Evolutionary conservation across 2,888 invertebrate genomes (phyloP).

Genomic region (Drosophila kuntzei): DNA sequence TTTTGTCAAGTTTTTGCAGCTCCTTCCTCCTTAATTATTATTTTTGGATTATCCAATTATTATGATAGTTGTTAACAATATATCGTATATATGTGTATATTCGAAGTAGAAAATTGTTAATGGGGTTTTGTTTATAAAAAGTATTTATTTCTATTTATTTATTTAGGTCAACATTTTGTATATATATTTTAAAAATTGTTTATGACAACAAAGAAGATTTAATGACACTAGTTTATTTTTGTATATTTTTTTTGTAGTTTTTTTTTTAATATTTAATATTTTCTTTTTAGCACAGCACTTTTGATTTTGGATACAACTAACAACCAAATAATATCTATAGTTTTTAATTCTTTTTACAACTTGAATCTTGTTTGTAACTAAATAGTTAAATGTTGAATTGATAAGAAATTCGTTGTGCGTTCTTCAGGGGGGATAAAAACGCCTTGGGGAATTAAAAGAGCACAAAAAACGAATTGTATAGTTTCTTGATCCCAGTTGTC

Average conservation of each 20-base stretch:
- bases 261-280: slow-evolving; percentile 13
- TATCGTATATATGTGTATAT: slow-evolving; percentile 39
- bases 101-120: slow-evolving; percentile 61
- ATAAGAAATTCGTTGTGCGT: slow-evolving; percentile 72
- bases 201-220: slow-evolving; percentile 50
- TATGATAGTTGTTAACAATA: slow-evolving; percentile 29
- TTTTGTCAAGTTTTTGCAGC: slow-evolving; percentile 61
- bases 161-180: slow-evolving; percentile 65
- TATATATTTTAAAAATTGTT: slow-evolving; percentile 27
- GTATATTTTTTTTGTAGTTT: slow-evolving; percentile 28
- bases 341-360: slow-evolving; percentile 44
- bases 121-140: slow-evolving; percentile 27
- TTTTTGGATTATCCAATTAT: slow-evolving; percentile 18
- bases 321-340: slow-evolving; percentile 79
- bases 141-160: slow-evolving; percentile 32
- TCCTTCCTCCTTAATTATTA: slow-evolving; percentile 34
- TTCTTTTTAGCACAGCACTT: slow-evolving; percentile 61
- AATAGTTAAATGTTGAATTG: slow-evolving; percentile 40
- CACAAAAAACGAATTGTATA: slow-evolving; percentile 95
- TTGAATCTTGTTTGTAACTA: slow-evolving; percentile 39
- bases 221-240: slow-evolving; percentile 43
- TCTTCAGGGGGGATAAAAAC: slow-evolving; percentile 41
- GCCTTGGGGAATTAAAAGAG: slow-evolving; percentile 89
- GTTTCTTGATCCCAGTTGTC: slow-evolving; percentile 93
- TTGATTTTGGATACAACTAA: slow-evolving; percentile 69